phyloP scores from a whole-genome alignment of 2,113 vertebrate species.

The Dipodomys spectabilis region DNA sequence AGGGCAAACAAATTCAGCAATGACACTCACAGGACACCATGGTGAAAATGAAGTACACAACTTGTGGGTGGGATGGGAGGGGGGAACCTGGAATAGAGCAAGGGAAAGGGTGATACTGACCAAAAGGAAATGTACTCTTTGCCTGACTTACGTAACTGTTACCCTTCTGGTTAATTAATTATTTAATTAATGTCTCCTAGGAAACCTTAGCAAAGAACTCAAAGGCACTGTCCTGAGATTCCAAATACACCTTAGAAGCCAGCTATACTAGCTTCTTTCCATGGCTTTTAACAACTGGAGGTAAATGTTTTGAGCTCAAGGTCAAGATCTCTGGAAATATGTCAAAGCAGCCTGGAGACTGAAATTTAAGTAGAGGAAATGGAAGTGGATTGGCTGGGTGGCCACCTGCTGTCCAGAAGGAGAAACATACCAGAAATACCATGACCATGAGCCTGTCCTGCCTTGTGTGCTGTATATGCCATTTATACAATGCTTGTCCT shows the following conservation, averaged over 20 bases:
- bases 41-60: too few relatives aligned
- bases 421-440: background rate
- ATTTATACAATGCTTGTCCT: background rate
- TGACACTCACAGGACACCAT: too few relatives aligned
- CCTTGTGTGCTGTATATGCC: too few relatives aligned
- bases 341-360: background rate
- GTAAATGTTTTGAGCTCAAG: conserved; percentile 38
- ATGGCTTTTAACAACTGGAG: conserved; percentile 24
- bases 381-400: background rate
- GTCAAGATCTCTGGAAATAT: background rate
- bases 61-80: too few relatives aligned
- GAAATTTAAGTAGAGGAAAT: conserved; percentile 21
- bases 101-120: too few relatives aligned
- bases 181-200: background rate
- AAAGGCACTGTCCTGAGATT: background rate
- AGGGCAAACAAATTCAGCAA: too few relatives aligned
- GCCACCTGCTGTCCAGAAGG: background rate
- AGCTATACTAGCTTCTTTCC: background rate
- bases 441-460: background rate
- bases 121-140: too few relatives aligned
- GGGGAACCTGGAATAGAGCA: too few relatives aligned
- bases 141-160: too few relatives aligned
- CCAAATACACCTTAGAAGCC: background rate
- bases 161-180: too few relatives aligned
- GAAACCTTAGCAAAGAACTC: background rate